These are phyloP conservation scores for Diglossa brunneiventris DNA, from an alignment of 2,113 vertebrate species.

Conservation along the genomic window DNA sequence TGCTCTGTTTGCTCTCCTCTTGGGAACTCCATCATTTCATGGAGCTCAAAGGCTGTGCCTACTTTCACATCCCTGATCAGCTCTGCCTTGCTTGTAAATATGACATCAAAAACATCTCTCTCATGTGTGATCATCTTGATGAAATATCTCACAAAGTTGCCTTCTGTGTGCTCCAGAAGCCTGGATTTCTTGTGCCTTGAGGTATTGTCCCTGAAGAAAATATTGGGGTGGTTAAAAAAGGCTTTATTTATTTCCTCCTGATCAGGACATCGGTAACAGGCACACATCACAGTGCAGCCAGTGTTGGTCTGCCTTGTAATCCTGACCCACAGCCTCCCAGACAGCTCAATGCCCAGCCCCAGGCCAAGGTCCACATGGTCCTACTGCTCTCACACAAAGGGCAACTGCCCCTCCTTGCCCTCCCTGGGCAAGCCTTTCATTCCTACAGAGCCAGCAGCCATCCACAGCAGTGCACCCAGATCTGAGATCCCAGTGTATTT, in stretches of 20 bases:
- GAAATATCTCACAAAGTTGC: not conserved
- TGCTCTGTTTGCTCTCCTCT: not conserved
- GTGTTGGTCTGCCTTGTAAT: not conserved
- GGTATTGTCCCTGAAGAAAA: not conserved
- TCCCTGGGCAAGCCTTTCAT: not conserved
- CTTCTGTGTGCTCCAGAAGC: not conserved
- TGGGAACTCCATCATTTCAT: not conserved
- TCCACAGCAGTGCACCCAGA: not conserved
- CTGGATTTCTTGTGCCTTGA: not conserved
- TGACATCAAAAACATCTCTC: not conserved
- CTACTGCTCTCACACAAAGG: not conserved
- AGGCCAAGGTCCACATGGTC: not conserved
- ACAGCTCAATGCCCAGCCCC: not conserved
- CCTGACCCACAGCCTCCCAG: not conserved
- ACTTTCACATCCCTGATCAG: not conserved
- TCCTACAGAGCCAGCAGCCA: not conserved
- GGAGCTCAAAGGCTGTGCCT: not conserved
- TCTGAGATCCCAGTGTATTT: not conserved
- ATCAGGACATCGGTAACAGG: not conserved
- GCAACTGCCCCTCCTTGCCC: not conserved
- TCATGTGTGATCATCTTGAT: not conserved
- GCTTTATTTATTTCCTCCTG: not conserved
- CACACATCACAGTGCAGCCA: rapidly evolving
- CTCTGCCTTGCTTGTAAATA: not conserved
- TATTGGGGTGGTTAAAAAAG: not conserved